These are phyloP conservation scores for Pteropus alecto DNA, from an alignment of 2,113 vertebrate species.

Conservation along the genomic window DNA sequence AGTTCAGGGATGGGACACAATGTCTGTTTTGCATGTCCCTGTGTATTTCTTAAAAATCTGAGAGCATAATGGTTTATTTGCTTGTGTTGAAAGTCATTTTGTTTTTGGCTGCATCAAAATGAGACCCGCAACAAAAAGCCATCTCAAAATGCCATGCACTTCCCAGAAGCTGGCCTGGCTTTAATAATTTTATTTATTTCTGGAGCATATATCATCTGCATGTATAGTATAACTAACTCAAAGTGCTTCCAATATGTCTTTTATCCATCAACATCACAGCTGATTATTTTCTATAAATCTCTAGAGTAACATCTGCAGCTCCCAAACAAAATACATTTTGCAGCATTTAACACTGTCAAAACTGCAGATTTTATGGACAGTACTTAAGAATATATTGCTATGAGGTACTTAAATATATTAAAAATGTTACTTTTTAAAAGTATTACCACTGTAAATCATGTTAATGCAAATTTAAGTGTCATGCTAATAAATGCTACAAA, in stretches of 20 bases:
- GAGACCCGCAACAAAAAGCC: neutral
- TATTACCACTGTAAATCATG: neutral
- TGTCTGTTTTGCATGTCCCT: neutral
- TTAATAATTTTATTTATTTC: neutral
- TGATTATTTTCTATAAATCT: neutral
- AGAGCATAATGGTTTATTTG: neutral
- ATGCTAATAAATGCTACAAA: slow-evolving; percentile 19
- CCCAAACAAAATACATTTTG: neutral
- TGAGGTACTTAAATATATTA: neutral
- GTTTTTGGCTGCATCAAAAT: neutral
- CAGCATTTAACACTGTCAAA: neutral
- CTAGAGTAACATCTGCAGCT: neutral
- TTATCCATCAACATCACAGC: neutral
- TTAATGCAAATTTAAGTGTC: neutral
- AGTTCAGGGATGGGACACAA: neutral
- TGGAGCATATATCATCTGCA: neutral
- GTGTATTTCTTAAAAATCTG: neutral
- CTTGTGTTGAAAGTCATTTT: neutral
- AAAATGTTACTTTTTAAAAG: slow-evolving; percentile 40
- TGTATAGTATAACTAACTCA: neutral
- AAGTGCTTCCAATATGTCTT: neutral
- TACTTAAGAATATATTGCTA: neutral
- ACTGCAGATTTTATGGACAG: neutral
- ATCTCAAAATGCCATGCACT: neutral
- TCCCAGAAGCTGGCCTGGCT: neutral